Base-by-base conservation (phyloP, 2,113 vertebrate species). In the Equus przewalskii region DNA sequence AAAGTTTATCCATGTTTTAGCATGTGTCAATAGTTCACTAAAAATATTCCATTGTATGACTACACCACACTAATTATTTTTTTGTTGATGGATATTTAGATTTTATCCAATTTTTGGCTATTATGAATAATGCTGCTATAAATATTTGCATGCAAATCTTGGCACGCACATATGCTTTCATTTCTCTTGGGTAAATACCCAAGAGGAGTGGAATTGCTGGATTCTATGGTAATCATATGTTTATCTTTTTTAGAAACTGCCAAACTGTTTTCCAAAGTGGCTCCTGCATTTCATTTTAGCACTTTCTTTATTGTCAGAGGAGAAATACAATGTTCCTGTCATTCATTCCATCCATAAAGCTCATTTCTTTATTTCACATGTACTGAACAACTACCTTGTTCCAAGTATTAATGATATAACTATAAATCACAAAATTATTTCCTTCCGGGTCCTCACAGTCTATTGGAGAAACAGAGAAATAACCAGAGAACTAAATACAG, bases 201-300 rank as follows among this genome's bases (percentile, higher is more conserved):
- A 51, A 51, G 49, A 36, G 24, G 21, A 89, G 30, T 69, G 30
- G 83, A 94, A 92, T 89, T 64, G 7, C 18, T 69, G 33, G 26
- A 18, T 80, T 87, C 13, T 86, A 13, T 14, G 8, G 19, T 58
- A 97, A 95, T 95, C 85, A 62, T 26, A 62, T 67, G 67, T 65
- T 95, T 86, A 58, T 62, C 49, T 22, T 60, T 73, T 95, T 89
- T 24, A 93, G 22, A 91, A 96, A 95, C n/a, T 56, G 46, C 21
- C 54, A 72, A 85, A 44, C 1, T 44, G 24, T 70, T 96, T 95
- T 54, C 15, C 89, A 88, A 78, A 96, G 62, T 75, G 79, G 12
- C 16, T 97, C 93, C 21, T 88, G n/a, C 6, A 78, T 76, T 58
- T 75, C 51, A 79, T 92, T 56, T 95, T 65, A 94, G 36, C 14